Conservation (phyloP, 1,140 invertebrate genomes). For the Agraylea sexmaculata region DNA sequence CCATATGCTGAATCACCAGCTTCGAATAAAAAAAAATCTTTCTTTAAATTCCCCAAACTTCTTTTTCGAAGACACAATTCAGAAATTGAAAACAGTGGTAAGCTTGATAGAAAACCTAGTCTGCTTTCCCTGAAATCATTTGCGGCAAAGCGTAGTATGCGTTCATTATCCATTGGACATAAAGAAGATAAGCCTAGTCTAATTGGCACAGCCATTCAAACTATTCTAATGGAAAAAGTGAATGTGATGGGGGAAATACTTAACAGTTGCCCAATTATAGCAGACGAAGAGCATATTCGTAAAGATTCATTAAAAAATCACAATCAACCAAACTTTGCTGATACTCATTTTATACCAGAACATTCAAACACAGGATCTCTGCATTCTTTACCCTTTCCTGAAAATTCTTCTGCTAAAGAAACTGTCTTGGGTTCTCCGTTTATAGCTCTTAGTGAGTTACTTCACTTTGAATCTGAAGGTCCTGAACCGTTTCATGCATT, state of each 20-base stretch:
- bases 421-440: slow-evolving; percentile 19
- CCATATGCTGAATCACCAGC: no score
- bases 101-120: slow-evolving; percentile 7
- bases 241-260: slow-evolving; percentile 23
- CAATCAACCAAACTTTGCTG: slow-evolving; percentile 28
- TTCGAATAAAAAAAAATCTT: slow-evolving; percentile 9
- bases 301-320: slow-evolving; percentile 17
- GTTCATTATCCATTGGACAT: slow-evolving; percentile 24
- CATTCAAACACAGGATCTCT: slow-evolving; percentile 2
- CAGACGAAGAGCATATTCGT: slow-evolving; percentile 17
- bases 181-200: slow-evolving; percentile 29
- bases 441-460: slow-evolving; percentile 15
- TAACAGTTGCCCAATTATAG: slow-evolving; percentile 15
- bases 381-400: neutral
- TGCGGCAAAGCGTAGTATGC: slow-evolving; percentile 14
- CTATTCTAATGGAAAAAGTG: slow-evolving; percentile 39
- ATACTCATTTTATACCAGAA: no score
- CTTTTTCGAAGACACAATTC: slow-evolving; percentile 16
- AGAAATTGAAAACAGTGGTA: slow-evolving; percentile 1
- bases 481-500: slow-evolving; percentile 2
- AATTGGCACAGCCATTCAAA: slow-evolving; percentile 39
- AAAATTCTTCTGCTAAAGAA: slow-evolving; percentile 11
- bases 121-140: slow-evolving; percentile 8
- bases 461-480: slow-evolving; percentile 4
- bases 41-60: slow-evolving; percentile 17